A percentile compares a stretch with the other conserved stretches of the same genome.
Conservation (phyloP, 2,888 invertebrate genomes). For the Chymomyza fuscimana region DNA sequence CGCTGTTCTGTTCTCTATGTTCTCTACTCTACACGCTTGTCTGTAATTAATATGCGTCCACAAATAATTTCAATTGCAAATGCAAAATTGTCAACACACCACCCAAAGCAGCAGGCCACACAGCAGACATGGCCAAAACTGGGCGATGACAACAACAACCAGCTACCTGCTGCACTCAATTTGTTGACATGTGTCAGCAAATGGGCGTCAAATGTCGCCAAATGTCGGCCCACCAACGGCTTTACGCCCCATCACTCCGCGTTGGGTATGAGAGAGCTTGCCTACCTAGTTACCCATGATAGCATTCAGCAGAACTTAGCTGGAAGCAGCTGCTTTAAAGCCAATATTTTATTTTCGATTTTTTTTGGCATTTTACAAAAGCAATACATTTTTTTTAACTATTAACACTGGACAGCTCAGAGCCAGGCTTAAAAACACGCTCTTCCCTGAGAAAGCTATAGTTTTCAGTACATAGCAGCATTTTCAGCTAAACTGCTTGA, state of each 20-base stretch:
- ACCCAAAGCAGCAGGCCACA: neutral
- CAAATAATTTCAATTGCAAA: slow-evolving; percentile 44
- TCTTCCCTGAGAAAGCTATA: too few relatives aligned
- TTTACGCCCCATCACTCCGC: neutral
- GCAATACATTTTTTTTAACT: too few relatives aligned
- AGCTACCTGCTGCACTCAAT: slow-evolving; percentile 24
- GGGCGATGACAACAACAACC: slow-evolving; percentile 11
- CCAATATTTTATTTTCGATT: too few relatives aligned
- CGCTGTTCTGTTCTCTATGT: slow-evolving; percentile 1
- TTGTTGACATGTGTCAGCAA: slow-evolving; percentile 38
- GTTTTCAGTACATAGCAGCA: neutral
- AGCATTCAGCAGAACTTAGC: too few relatives aligned
- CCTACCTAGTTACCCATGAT: too few relatives aligned
- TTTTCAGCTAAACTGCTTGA: neutral
- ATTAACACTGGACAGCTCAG: too few relatives aligned
- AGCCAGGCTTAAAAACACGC: too few relatives aligned
- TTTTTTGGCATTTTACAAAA: too few relatives aligned
- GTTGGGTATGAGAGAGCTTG: neutral
- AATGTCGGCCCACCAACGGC: slow-evolving; percentile 8
- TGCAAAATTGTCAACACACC: slow-evolving; percentile 64
- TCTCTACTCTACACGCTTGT: slow-evolving; percentile 43
- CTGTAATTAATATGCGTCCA: slow-evolving; percentile 65
- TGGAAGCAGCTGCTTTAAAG: too few relatives aligned
- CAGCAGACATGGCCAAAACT: slow-evolving; percentile 26
- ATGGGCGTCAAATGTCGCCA: slow-evolving; percentile 54